Evolutionary conservation across 2,797 vertebrate species (phyloP).

Genomic region (Sebastes ruberrimus): DNA sequence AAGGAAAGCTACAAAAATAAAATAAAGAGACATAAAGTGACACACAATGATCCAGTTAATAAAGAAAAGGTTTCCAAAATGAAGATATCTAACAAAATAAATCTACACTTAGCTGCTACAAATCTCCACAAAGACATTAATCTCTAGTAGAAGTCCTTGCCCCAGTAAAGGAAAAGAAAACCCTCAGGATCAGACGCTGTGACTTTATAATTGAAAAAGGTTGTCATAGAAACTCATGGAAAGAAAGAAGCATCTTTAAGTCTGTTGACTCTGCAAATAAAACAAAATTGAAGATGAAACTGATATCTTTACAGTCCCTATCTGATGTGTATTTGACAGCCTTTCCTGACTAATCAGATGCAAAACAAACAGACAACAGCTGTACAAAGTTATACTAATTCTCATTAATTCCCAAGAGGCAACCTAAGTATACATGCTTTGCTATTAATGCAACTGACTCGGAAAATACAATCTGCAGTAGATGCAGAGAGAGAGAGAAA

Average conservation of each 20-base stretch:
- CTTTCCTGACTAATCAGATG: not conserved
- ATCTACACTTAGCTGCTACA: not conserved
- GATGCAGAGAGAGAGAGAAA: not conserved
- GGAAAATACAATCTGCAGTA: not conserved
- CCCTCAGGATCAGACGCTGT: slow-evolving; percentile 18
- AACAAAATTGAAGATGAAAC: slow-evolving; percentile 39
- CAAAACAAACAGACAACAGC: not conserved
- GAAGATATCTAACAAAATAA: not conserved
- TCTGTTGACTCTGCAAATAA: slow-evolving; percentile 45
- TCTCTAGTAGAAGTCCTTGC: not conserved
- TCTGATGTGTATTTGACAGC: slow-evolving; percentile 3
- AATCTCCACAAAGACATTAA: not conserved
- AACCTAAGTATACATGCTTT: not conserved
- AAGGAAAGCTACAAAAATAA: too few relatives aligned
- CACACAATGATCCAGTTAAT: not conserved
- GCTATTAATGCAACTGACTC: not conserved
- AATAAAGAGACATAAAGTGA: not conserved
- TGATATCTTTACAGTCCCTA: slow-evolving; percentile 7
- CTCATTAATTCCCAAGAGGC: not conserved
- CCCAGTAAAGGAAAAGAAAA: slow-evolving; percentile 4
- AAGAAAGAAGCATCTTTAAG: slow-evolving; percentile 16
- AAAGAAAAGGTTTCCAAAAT: not conserved
- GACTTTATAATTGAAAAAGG: slow-evolving; percentile 29
- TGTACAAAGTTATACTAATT: not conserved
- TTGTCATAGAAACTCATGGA: slow-evolving; percentile 50